phyloP scores from a whole-genome alignment of 2,113 vertebrate species.

The Empidonax traillii region DNA sequence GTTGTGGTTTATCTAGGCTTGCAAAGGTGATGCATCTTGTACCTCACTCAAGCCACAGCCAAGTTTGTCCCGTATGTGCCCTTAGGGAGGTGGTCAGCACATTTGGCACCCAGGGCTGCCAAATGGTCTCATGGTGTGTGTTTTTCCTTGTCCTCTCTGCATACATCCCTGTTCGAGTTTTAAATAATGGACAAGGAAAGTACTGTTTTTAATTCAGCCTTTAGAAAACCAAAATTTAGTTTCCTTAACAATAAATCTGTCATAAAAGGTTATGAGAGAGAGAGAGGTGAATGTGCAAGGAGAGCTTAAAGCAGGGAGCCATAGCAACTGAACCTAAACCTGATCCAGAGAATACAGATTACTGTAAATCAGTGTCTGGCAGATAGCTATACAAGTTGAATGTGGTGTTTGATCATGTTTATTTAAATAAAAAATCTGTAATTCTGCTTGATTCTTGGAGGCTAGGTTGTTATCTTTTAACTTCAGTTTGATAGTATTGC shows the following conservation, averaged over 20 bases:
- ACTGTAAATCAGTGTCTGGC: not conserved
- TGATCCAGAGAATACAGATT: slow-evolving; percentile 32
- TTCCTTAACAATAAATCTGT: slow-evolving; percentile 18
- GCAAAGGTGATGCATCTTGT: not conserved
- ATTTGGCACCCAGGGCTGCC: not conserved
- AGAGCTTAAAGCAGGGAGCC: slow-evolving; percentile 40
- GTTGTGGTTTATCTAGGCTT: not conserved
- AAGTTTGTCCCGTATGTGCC: not conserved
- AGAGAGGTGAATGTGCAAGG: slow-evolving; percentile 3
- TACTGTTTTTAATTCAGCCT: not conserved
- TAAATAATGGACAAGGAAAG: not conserved
- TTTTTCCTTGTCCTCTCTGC: not conserved
- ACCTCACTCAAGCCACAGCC: not conserved
- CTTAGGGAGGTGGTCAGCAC: not conserved
- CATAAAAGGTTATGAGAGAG: not conserved
- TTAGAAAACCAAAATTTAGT: not conserved
- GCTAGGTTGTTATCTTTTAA: not conserved
- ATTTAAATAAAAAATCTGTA: not conserved
- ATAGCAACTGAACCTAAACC: slow-evolving; percentile 47
- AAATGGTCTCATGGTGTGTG: not conserved
- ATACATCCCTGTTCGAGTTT: not conserved
- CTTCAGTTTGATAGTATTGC: not conserved
- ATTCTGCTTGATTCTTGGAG: not conserved
- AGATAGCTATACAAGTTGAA: not conserved
- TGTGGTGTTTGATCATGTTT: not conserved